Percentiles rank a stretch among this genome's conserved stretches.
Evolutionary conservation across 2,113 vertebrate genomes (phyloP).

Genomic region (Dinomys branickii): DNA sequence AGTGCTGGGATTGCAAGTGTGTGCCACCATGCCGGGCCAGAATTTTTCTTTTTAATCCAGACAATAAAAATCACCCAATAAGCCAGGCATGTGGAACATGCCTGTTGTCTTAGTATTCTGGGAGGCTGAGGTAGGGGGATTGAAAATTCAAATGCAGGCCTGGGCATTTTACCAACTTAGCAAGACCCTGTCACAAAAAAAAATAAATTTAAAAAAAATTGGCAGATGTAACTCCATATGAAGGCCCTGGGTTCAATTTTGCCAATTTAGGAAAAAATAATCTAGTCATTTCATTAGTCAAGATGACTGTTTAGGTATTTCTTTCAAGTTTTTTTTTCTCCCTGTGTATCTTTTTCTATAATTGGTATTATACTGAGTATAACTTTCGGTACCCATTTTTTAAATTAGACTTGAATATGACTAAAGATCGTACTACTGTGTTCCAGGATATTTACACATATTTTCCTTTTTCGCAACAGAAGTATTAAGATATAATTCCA

Average conservation of each 20-base stretch:
- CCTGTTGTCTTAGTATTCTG: not conserved
- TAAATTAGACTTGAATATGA: not conserved
- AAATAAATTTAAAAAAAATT: not conserved
- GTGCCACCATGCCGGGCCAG: not conserved
- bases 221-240: not conserved
- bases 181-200: not conserved
- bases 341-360: not conserved
- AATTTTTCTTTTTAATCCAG: not conserved
- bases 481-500: slow-evolving; percentile 16
- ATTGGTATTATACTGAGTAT: not conserved
- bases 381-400: not conserved
- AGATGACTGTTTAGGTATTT: slow-evolving; percentile 16
- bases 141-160: not conserved
- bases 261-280: not conserved
- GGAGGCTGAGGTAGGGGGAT: not conserved
- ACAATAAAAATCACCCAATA: not conserved
- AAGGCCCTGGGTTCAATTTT: not conserved
- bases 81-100: not conserved
- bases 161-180: not conserved
- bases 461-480: not conserved
- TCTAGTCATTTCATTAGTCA: not conserved
- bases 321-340: not conserved
- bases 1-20: not conserved
- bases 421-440: not conserved
- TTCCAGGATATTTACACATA: not conserved